Evolutionary conservation across 2,888 invertebrate species (phyloP).

Genomic region (Nephrotoma guestfalica): DNA sequence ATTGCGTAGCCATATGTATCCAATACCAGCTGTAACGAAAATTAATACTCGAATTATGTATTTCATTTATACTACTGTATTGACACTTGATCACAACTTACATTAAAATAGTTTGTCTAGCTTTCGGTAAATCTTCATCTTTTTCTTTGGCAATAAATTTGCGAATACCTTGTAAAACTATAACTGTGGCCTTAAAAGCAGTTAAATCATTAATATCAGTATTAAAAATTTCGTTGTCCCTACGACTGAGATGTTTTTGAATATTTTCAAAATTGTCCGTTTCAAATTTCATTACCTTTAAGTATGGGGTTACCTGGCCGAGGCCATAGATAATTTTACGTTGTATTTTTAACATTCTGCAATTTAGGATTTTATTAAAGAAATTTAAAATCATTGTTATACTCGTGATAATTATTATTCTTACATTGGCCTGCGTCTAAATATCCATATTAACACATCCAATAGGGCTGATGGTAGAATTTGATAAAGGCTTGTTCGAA

Average conservation of each 20-base stretch:
- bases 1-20: not conserved
- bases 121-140: not conserved
- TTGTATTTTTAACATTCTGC: not conserved
- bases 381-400: too few species aligned
- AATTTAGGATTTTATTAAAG: not conserved
- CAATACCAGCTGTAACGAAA: not conserved
- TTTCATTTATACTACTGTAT: not conserved
- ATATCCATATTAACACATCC: not conserved
- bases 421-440: not conserved
- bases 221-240: not conserved
- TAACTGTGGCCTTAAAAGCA: not conserved
- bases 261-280: not conserved
- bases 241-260: not conserved
- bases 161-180: not conserved
- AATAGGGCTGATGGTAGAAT: not conserved
- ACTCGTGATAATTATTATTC: not conserved
- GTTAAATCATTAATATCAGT: not conserved
- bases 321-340: not conserved
- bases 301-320: not conserved
- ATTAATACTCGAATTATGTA: not conserved
- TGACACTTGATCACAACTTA: not conserved
- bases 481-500: not conserved
- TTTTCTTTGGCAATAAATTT: not conserved
- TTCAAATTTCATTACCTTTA: not conserved
- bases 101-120: not conserved